phyloP scores from a whole-genome alignment of 2,797 vertebrate genomes.

The Peromyscus nudipes region DNA sequence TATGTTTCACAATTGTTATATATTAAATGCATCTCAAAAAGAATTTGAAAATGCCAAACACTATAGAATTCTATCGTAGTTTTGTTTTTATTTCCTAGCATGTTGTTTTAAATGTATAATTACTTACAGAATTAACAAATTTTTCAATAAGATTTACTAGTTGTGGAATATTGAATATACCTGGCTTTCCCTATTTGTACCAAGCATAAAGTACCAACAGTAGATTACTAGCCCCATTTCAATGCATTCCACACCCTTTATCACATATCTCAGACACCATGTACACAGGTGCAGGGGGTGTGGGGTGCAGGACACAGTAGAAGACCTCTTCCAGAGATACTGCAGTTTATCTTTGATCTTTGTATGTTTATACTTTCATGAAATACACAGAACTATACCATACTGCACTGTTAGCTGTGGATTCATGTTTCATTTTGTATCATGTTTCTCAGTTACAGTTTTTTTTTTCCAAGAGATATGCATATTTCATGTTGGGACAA shows the following conservation, averaged over 20 bases:
- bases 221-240: not conserved
- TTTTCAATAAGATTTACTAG: not conserved
- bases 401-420: not conserved
- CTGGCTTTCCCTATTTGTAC: not conserved
- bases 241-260: not conserved
- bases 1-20: not conserved
- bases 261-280: not conserved
- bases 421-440: conserved; percentile 45
- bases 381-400: not conserved
- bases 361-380: conserved; percentile 21
- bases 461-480: not conserved
- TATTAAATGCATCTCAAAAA: not conserved
- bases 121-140: not conserved
- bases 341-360: conserved; percentile 19
- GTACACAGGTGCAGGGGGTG: not conserved
- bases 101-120: not conserved
- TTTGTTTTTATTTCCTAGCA: conserved; percentile 28
- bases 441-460: conserved; percentile 22
- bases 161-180: not conserved
- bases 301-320: not conserved
- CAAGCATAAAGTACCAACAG: not conserved
- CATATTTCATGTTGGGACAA: not conserved
- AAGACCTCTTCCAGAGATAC: not conserved
- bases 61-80: not conserved
- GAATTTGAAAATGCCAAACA: not conserved